These are phyloP conservation scores for Belgica antarctica DNA, from an alignment of 2,888 invertebrate genomes.

Conservation along the genomic window DNA sequence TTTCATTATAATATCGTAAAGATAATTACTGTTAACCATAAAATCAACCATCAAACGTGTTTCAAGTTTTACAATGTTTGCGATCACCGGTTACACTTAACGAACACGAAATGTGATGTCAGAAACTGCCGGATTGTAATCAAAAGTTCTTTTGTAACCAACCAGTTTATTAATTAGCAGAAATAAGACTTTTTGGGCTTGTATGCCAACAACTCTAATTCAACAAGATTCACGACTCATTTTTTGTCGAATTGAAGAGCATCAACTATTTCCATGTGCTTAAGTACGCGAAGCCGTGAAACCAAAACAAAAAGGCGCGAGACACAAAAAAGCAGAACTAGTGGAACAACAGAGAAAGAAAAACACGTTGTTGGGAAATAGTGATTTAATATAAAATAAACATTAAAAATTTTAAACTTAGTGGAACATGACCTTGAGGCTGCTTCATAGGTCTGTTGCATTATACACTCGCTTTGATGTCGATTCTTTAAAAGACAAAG, in stretches of 20 bases:
- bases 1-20: too few species aligned
- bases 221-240: background rate
- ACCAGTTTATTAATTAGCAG: background rate
- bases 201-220: background rate
- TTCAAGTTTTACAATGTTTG: too few species aligned
- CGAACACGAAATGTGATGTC: background rate
- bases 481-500: too few species aligned
- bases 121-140: background rate
- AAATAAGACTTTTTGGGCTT: background rate
- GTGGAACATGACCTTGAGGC: constrained; percentile 25
- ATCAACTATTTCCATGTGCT: too few species aligned
- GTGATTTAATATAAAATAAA: constrained; percentile 19
- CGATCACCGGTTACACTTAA: too few species aligned
- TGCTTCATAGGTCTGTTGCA: background rate
- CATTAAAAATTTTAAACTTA: constrained; percentile 8
- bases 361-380: background rate
- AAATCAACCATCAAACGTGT: too few species aligned
- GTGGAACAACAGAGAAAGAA: too few species aligned
- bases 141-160: background rate
- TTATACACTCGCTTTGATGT: background rate
- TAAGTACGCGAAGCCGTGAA: background rate
- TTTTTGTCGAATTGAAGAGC: background rate
- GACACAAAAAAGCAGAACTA: background rate
- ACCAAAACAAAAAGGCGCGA: background rate
- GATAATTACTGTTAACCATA: too few species aligned